phyloP scores from a whole-genome alignment of 2,797 vertebrate genomes.

The Neopelma chrysocephalum region DNA sequence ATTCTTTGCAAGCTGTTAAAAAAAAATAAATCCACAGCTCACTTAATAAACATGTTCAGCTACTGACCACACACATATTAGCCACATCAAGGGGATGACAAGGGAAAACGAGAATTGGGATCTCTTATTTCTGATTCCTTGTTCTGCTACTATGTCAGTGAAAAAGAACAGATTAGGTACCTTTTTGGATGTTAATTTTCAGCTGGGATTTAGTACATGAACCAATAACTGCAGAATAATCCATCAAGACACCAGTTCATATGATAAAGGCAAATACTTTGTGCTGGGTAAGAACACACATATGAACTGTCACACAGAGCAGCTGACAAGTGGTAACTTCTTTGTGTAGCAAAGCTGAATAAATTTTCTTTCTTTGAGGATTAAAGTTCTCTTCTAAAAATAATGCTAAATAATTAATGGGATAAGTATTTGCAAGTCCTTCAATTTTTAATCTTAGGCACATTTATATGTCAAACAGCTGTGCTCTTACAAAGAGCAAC shows the following conservation, averaged over 20 bases:
- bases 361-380: neutral
- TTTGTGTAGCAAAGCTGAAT: neutral
- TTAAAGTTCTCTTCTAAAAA: neutral
- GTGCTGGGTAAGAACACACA: neutral
- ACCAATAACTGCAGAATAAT: neutral
- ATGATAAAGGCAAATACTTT: neutral
- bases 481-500: neutral
- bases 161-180: neutral
- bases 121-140: neutral
- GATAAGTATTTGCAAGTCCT: neutral
- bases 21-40: neutral
- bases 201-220: neutral
- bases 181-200: neutral
- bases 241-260: neutral
- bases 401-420: neutral
- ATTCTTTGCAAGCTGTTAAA: constrained; percentile 95
- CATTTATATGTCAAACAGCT: neutral
- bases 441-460: neutral
- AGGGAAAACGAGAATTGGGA: neutral
- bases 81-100: neutral
- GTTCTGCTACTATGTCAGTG: neutral
- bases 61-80: neutral
- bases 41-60: neutral
- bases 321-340: neutral
- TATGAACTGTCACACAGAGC: neutral